A percentile compares a stretch with the other conserved stretches of the same genome.
Evolutionary conservation across 2,888 invertebrate species (phyloP).

Genomic region (Nemurella pictetii): DNA sequence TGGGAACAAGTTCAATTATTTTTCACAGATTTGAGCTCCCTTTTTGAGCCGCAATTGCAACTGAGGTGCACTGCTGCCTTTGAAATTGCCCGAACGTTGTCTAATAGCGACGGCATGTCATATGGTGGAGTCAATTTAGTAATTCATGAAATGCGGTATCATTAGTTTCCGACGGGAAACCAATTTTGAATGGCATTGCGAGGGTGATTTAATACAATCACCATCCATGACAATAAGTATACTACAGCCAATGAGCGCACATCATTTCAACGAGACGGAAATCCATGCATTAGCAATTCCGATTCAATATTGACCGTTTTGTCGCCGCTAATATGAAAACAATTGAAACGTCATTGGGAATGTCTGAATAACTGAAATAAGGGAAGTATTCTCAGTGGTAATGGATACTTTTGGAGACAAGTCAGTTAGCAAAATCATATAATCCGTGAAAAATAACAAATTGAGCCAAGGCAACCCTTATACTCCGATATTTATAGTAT

Average conservation of each 20-base stretch:
- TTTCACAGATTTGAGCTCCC: too few species aligned
- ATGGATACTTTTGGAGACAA: too few species aligned
- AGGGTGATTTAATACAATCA: background rate
- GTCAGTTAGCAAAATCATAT: too few species aligned
- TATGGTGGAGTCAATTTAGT: background rate
- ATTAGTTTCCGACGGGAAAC: background rate
- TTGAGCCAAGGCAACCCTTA: too few species aligned
- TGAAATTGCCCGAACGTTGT: background rate
- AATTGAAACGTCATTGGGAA: background rate
- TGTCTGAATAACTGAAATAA: background rate
- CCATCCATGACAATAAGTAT: background rate
- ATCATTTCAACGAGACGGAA: background rate
- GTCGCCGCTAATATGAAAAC: background rate
- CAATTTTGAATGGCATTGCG: background rate
- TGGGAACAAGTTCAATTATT: background rate
- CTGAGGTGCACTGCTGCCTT: background rate
- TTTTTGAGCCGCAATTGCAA: background rate
- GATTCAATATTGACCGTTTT: background rate
- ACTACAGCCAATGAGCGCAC: background rate
- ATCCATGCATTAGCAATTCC: background rate
- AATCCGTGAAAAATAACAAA: too few species aligned
- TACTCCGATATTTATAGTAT: too few species aligned
- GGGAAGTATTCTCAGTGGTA: too few species aligned
- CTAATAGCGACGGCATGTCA: background rate
- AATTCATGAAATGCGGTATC: background rate